These are phyloP conservation scores for Discoglossus pictus DNA, from an alignment of 2,797 vertebrate species.

Conservation along the genomic window DNA sequence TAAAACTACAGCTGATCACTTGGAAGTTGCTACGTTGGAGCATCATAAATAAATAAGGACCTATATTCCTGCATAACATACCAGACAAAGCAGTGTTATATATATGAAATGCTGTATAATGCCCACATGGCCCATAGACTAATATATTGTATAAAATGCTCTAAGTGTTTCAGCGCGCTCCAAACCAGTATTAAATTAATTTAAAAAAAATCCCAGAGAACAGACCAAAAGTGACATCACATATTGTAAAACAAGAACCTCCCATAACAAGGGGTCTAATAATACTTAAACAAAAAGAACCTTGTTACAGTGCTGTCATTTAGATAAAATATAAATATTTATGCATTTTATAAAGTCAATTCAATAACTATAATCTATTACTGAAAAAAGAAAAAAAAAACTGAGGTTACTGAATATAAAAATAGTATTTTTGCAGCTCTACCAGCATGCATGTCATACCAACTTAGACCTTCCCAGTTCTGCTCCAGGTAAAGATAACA, in stretches of 20 bases:
- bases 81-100: no score
- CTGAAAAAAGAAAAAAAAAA: slow-evolving; percentile 62
- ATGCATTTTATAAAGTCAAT: slow-evolving; percentile 74
- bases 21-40: no score
- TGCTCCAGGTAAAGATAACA: background rate
- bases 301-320: slow-evolving; percentile 66
- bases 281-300: slow-evolving; percentile 48
- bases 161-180: no score
- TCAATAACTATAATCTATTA: slow-evolving; percentile 68
- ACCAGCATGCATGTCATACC: slow-evolving; percentile 4
- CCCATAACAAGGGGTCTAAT: slow-evolving; percentile 13
- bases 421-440: slow-evolving; percentile 22
- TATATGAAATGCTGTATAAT: no score
- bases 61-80: no score
- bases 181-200: background rate
- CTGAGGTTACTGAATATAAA: slow-evolving; percentile 50
- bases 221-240: slow-evolving; percentile 17
- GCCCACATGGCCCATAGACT: no score
- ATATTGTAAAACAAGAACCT: slow-evolving; percentile 5
- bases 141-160: no score
- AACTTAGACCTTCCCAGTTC: slow-evolving; percentile 4
- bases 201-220: slow-evolving; percentile 10
- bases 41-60: no score
- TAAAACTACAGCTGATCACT: no score
- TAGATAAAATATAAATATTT: slow-evolving; percentile 79